Evolutionary conservation across 2,888 invertebrate genomes (phyloP), one percentile per base, ranked within the genome.

Genomic region (Celastrina argiolus): DNA sequence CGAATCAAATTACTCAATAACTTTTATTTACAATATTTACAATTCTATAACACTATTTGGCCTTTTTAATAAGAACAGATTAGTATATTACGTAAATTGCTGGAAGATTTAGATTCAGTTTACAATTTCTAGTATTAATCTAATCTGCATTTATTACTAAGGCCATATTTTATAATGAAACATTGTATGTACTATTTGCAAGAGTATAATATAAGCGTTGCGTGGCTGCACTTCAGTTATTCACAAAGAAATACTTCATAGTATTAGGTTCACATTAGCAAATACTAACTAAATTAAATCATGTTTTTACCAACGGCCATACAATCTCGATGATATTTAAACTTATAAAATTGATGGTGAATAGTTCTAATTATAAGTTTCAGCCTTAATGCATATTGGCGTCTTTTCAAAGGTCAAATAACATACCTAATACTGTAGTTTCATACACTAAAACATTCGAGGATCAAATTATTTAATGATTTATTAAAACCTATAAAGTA

Each of bases 21-120:
- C 66, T 58, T 41, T 56, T 71, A 71, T 71, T 65, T 70, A 71
- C 71, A 71, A 66, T 69, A 72, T 70, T 68, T 72, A 72, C 71
- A 72, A 14, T 16, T n/a, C 26, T 64, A 56, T 2, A 18, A 10
- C 34, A 18, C 22, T 22, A 31, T 28, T n/a, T 8, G 28, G 16
- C 34, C 45, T 56, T 45, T 22, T 31, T 18, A 45, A 64, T 51
- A 45, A 28, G 45, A 22, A 39, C n/a, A 63, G 36, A 14, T 36
- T 51, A 28, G 31, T 31, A 16, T 26, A 18, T n/a, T n/a, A 39
- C 34, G 12, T 4, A 34, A 18, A 31, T 18, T 34, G 14, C 31
- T 34, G 3, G 6, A 16, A 45, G 7, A 45, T 22, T 64, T n/a
- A 64, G 10, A 36, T 18, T 4, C 22, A 36, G 61, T 36, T 36